Evolutionary conservation across 2,888 invertebrate genomes (phyloP), one percentile per base, ranked within the genome.

Genomic region (Ferrisia virgata): DNA sequence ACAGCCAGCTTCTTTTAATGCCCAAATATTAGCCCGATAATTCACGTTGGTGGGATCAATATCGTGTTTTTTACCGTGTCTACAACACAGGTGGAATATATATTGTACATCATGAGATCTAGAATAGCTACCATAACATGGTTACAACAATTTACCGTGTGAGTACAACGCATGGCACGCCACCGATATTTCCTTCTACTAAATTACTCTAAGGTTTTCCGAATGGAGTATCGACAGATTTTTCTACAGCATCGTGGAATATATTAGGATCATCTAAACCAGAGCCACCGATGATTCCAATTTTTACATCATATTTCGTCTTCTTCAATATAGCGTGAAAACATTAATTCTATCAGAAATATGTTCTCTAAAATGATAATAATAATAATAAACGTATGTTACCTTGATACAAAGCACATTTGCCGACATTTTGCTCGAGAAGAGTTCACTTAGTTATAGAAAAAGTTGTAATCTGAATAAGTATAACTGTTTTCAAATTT

Each of bases 241-340:
- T 91, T 88, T 94, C 93, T 1, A 89, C 89, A 8, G 93, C 91
- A 86, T 93, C 91, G 88, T 94, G 92, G 79, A 99, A 90, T 83
- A 98, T 91, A 25, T 91, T 89, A 0, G 96, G 95, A 89, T 98
- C 93, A 87, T 96, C 96, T 84, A 99, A 91, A 0, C 99, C 99
- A 13, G 98, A 95, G 0, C 99, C 99, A n/a, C 98, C 98, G 88
- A 99, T 98, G 83, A 99, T 97, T 79, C 98, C 99, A 88, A 99
- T 93, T 96, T 97, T 31, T 1, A 18, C 18, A 6, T n/a, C 18
- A 18, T 47, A 47, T 18, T 47, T 47, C 47, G 47, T 6, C 18
- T 18, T n/a, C 47, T 47, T n/a, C 8, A 47, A 2, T 18, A 47
- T 18, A 47, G n/a, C n/a, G n/a, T 47, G 4, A 18, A 11, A 47